Base-by-base conservation (phyloP, 2,888 invertebrate genomes). In the Tiliacea aurago region DNA sequence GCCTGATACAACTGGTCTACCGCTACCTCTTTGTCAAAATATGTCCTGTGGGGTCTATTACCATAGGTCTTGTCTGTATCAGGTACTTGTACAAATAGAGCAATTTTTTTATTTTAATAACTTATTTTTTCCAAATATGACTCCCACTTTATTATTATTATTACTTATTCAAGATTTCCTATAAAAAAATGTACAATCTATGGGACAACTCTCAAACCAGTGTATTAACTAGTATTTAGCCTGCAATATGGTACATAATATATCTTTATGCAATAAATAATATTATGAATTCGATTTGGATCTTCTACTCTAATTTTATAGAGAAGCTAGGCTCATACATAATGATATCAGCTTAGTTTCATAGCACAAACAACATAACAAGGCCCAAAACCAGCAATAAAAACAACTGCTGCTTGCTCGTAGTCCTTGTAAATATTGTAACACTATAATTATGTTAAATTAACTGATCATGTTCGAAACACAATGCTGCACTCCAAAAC, bases 1-100 rank as follows among this genome's bases (percentile, higher is more conserved):
- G 61, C 91, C 91, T 7, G 92, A 90, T 61, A 76, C 77, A 37
- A 83, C 88, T 41, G 91, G 91, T 28, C 72, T 94, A n/a, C 95
- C 96, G 7, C 91, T 92, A 59, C 95, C 95, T n/a, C 83, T 96
- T 23, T 96, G 96, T 74, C 91, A 92, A 80, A 95, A 95, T 83
- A 53, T 83, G 33, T 80, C 77, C 13, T 96, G 96, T 90, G 94
- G 92, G 23, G 92, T 92, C 53, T 91, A 92, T 80, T 96, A 91
- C 76, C 96, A 96, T 78, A 93, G 92, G 83, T 90, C 71, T 68
- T 96, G 96, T 84, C 88, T 96, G 49, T 95, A 89, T 88, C 92
- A 94, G 93, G 53, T 72, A 71, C 41, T 51, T 49, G 0, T 49
- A 51, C 15, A n/a, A 45, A 47, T 20, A 28, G 20, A 49, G 28